phyloP scores from a whole-genome alignment of 30 jellyfish, hydroid and myxozoan species.

The Mastigias papua region DNA sequence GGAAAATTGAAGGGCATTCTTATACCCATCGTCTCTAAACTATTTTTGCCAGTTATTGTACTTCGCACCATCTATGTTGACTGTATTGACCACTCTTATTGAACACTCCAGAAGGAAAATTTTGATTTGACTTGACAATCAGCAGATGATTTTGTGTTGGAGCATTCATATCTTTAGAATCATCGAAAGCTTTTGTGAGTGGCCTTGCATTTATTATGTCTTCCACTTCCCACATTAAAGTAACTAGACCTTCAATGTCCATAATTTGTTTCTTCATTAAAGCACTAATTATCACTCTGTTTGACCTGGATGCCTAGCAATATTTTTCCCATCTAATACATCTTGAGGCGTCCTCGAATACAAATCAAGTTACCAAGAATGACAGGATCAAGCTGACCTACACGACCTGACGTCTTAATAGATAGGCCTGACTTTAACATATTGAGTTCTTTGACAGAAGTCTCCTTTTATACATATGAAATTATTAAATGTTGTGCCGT shows the following conservation, averaged over 20 bases:
- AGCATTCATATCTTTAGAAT: conserved; percentile 43
- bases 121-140: conserved; percentile 11
- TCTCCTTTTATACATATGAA: too few relatives aligned
- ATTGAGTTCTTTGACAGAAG: too few relatives aligned
- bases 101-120: conserved; percentile 70
- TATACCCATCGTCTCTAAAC: conserved; percentile 51
- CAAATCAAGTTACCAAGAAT: too few relatives aligned
- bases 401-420: too few relatives aligned
- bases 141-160: conserved; percentile 49
- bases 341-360: too few relatives aligned
- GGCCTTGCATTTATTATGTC: conserved; percentile 67
- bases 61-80: conserved; percentile 48
- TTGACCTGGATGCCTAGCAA: too few relatives aligned
- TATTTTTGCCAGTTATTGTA: conserved; percentile 40
- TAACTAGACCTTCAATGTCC: conserved; percentile 28
- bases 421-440: too few relatives aligned
- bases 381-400: too few relatives aligned
- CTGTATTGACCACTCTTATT: conserved; percentile 16
- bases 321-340: too few relatives aligned
- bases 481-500: too few relatives aligned
- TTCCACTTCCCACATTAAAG: conserved; percentile 51
- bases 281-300: too few relatives aligned
- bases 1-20: conserved; percentile 43
- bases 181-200: conserved; percentile 58
- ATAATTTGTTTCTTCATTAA: too few relatives aligned